Conservation (phyloP, 2,113 vertebrate genomes). For the Onychorhynchus coronatus region DNA sequence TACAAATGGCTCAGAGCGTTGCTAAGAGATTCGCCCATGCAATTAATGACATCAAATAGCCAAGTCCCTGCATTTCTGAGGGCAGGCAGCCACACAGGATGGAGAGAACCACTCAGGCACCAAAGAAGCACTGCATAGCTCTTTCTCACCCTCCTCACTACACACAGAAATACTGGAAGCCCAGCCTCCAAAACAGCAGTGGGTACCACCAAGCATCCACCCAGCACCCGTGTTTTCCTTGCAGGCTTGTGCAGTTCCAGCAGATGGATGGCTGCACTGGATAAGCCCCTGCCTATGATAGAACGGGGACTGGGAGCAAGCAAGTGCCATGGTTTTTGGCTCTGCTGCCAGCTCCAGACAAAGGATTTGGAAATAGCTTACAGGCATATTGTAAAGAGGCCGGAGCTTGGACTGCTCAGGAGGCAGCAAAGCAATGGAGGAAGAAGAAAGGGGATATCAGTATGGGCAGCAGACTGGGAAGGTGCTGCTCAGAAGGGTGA, state of each 20-base stretch:
- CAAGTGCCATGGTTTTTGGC: background rate
- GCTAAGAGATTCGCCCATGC: background rate
- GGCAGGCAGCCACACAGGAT: background rate
- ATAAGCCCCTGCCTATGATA: background rate
- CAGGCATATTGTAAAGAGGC: accelerated
- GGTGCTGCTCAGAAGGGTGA: background rate
- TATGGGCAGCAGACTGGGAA: background rate
- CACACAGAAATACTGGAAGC: background rate
- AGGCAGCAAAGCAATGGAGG: background rate
- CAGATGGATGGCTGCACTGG: background rate
- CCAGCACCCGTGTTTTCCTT: background rate
- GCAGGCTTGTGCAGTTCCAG: accelerated
- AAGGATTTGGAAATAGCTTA: background rate
- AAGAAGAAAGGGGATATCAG: background rate
- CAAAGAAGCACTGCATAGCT: background rate
- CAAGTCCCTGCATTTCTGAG: background rate
- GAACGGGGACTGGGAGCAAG: background rate
- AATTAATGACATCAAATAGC: background rate
- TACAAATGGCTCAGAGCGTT: background rate
- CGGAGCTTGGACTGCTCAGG: background rate
- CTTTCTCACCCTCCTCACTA: background rate
- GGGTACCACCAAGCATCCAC: background rate
- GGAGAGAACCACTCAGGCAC: background rate
- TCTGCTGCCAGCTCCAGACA: accelerated
- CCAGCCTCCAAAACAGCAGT: background rate